Conservation (phyloP, 2,888 invertebrate genomes). For the Eupithecia pulchellata region DNA sequence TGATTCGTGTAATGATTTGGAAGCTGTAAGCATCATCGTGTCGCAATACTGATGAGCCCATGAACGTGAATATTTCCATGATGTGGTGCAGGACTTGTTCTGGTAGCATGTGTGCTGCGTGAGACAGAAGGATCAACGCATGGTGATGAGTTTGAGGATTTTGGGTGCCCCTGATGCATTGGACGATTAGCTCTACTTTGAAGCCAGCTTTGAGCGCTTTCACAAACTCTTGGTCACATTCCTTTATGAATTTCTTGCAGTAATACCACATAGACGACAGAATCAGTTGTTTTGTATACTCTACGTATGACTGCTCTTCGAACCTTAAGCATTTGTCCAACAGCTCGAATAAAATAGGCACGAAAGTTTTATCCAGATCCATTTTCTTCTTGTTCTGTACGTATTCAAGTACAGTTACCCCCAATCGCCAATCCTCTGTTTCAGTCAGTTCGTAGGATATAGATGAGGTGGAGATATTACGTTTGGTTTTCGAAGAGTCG, state of each 20-base stretch:
- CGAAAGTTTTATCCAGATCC: constrained; percentile 86
- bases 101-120: constrained; percentile 91
- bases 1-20: constrained; percentile 95
- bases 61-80: constrained; percentile 98
- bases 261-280: constrained; percentile 91
- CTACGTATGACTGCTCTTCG: constrained; percentile 92
- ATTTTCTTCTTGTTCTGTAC: constrained; percentile 94
- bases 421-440: constrained; percentile 90
- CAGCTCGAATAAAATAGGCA: constrained; percentile 91
- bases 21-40: constrained; percentile 98
- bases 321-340: constrained; percentile 91
- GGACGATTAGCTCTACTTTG: constrained; percentile 92
- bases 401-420: constrained; percentile 92
- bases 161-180: constrained; percentile 94
- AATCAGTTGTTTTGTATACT: constrained; percentile 95
- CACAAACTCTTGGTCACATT: constrained; percentile 70
- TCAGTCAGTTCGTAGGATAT: constrained; percentile 87
- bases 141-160: constrained; percentile 98
- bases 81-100: constrained; percentile 95
- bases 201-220: constrained; percentile 80
- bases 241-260: constrained; percentile 85
- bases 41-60: constrained; percentile 96
- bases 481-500: constrained; percentile 73
- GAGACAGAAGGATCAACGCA: constrained; percentile 92
- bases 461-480: constrained; percentile 72